These are phyloP conservation scores for Eumacrocentrus americanus DNA, from an alignment of 2,888 invertebrate species.

Conservation along the genomic window DNA sequence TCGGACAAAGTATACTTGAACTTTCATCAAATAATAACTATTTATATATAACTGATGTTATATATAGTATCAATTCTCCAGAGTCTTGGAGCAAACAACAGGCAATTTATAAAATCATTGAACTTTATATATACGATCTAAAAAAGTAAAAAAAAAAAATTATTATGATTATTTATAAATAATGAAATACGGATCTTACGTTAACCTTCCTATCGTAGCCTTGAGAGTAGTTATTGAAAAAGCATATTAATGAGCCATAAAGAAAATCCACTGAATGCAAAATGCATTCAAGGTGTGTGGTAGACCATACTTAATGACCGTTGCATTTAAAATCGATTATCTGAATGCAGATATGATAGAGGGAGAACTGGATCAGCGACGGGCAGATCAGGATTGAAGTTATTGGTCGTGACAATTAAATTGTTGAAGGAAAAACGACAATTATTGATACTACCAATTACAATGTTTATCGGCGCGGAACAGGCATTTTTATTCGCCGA, in stretches of 20 bases:
- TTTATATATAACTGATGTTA: too few species aligned
- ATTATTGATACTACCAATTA: constrained; percentile 84
- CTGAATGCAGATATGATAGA: constrained; percentile 66
- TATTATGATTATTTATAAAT: too few species aligned
- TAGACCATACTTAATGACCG: background rate
- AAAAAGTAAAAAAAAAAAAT: too few species aligned
- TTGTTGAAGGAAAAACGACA: constrained; percentile 81
- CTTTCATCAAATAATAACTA: background rate
- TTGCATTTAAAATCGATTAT: background rate
- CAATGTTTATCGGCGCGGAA: constrained; percentile 91
- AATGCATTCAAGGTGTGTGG: too few species aligned
- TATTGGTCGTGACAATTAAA: constrained; percentile 78
- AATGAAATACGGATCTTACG: too few species aligned
- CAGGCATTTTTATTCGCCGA: constrained; percentile 91
- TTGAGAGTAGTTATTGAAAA: too few species aligned
- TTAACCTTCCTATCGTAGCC: too few species aligned
- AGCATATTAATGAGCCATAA: too few species aligned
- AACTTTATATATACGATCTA: too few species aligned
- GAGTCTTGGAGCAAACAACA: background rate
- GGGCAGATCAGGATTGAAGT: constrained; percentile 70
- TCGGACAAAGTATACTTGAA: background rate
- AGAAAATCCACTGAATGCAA: too few species aligned
- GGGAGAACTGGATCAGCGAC: constrained; percentile 67
- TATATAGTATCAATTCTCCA: background rate
- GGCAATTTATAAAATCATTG: too few species aligned